Evolutionary conservation across 2,797 vertebrate genomes (phyloP), one percentile per base, ranked within the genome.

Genomic region (Microhierax caerulescens): DNA sequence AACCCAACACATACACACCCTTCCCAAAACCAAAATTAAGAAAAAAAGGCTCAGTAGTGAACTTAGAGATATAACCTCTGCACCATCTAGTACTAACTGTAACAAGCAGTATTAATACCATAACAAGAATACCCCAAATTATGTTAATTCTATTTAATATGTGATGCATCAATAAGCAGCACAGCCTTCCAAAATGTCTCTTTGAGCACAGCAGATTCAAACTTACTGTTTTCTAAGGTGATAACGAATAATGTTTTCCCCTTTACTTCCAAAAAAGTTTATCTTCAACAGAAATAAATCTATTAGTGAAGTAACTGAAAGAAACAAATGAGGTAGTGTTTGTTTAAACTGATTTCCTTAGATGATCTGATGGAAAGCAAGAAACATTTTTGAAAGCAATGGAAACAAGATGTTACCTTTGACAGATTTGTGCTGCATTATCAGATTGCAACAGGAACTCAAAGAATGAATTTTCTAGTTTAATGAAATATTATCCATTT

Each of bases 161-260:
- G 19, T 13, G 94, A 83, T 77, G 85, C 14, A 16, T 76, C 77
- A 39, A 36, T 39, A 54, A 54, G 73, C 24, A 95, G 20, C 19
- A 78, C 1, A 9, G 75, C 54, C 72, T 95, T 95, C 51, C 43
- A 78, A 96, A 91, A 57, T 5, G 4, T 43, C 34, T 90, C 78
- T 90, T 24, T 30, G 77, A 96, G 56, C 50, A 90, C 4, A 30
- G 53, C 89, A 85, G 75, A 82, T 77, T 57, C 94, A 96, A 96
- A 65, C 4, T 36, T 51, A 19, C 11, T 69, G 13, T 68, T 91
- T 82, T 88, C 41, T 80, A 67, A 92, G 61, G 76, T 90, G 50
- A 79, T n/a, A 85, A 68, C 47, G 50, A 97, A 87, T 37, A 91
- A 76, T 3, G 1, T 39, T 65, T 34, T 48, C 6, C 10, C 10